Evolutionary conservation across 2,113 vertebrate species (phyloP).

Genomic region (Odontesthes bonariensis): DNA sequence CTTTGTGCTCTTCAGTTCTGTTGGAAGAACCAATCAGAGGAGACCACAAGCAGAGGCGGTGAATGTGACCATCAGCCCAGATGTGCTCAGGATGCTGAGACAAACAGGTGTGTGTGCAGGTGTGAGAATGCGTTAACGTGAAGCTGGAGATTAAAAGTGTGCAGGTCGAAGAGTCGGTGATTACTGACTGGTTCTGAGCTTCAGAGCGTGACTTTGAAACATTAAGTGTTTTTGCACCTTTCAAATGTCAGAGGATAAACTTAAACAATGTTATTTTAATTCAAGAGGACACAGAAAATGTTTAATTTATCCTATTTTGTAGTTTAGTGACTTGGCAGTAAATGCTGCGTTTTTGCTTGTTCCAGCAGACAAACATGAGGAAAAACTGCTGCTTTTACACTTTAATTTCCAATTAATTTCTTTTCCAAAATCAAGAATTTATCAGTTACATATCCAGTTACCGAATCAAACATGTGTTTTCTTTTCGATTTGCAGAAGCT

Average conservation of each 20-base stretch:
- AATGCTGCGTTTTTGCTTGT: not conserved
- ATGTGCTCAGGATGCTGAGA: slow-evolving; percentile 60
- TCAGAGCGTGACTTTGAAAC: not conserved
- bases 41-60: slow-evolving; percentile 30
- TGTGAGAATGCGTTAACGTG: not conserved
- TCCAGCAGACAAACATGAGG: not conserved
- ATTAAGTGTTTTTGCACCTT: not conserved
- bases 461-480: no score
- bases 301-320: not conserved
- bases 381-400: not conserved
- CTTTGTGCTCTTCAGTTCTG: slow-evolving; percentile 27
- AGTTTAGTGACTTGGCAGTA: no score
- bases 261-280: not conserved
- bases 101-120: slow-evolving; percentile 67
- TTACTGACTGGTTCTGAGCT: not conserved
- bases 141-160: not conserved
- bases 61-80: slow-evolving; percentile 40
- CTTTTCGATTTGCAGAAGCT: no score
- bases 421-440: not conserved
- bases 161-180: slow-evolving; percentile 5
- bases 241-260: not conserved
- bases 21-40: slow-evolving; percentile 37
- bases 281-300: no score
- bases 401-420: not conserved
- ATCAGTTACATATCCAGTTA: not conserved